Evolutionary conservation across 2,113 vertebrate species (phyloP).

Genomic region (Lichenostomus cassidix): DNA sequence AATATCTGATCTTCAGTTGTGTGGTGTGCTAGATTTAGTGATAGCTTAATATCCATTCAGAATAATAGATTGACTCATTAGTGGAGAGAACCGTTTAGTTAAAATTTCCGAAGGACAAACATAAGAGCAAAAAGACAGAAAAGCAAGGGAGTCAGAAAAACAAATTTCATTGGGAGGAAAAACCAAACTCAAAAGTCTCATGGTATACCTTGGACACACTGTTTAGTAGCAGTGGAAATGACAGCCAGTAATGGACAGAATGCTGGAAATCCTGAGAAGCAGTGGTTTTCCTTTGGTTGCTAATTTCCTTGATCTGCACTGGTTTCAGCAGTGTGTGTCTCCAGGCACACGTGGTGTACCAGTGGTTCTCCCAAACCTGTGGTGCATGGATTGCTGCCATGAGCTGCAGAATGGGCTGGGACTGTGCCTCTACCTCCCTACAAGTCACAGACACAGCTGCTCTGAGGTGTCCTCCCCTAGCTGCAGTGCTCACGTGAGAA

Average conservation of each 20-base stretch:
- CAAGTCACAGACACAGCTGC: background rate
- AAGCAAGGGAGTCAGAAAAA: background rate
- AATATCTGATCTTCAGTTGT: background rate
- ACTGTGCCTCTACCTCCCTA: background rate
- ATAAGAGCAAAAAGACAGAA: background rate
- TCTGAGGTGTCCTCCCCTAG: background rate
- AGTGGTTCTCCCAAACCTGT: fast-evolving
- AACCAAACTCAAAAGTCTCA: background rate
- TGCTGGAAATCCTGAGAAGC: background rate
- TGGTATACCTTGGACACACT: background rate
- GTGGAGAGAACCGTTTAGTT: background rate
- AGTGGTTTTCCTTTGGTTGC: background rate
- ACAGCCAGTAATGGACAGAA: background rate
- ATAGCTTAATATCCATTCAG: background rate
- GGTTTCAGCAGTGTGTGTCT: fast-evolving
- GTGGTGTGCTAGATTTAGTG: background rate
- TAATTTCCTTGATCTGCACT: fast-evolving
- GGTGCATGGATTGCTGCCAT: fast-evolving
- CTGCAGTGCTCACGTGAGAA: fast-evolving
- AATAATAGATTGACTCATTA: fast-evolving
- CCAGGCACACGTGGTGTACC: fast-evolving
- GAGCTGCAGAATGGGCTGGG: background rate
- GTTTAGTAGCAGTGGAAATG: background rate
- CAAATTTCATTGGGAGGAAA: background rate
- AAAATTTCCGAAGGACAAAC: background rate